Percentiles rank a stretch among this genome's conserved stretches.
phyloP scores from a whole-genome alignment of 2,797 vertebrate species.

The Enteromius anoplus region DNA sequence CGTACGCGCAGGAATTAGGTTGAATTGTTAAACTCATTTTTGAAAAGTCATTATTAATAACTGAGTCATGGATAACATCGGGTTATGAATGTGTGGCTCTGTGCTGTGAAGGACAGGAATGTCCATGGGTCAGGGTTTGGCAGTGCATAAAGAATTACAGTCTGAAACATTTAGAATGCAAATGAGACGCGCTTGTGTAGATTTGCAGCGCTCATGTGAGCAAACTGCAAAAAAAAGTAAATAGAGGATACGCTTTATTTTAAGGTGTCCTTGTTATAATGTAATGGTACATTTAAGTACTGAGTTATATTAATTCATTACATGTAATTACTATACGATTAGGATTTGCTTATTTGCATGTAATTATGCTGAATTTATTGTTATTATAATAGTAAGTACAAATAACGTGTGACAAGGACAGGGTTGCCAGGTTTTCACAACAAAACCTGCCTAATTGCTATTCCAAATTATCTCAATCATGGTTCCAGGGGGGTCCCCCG shows the following conservation, averaged over 20 bases:
- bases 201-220: neutral
- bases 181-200: neutral
- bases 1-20: neutral
- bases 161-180: conserved; percentile 17
- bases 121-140: conserved; percentile 16
- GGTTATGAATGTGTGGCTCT: conserved; percentile 17
- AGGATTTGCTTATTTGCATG: neutral
- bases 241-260: neutral
- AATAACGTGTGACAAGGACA: neutral
- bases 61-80: conserved; percentile 31
- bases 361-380: neutral
- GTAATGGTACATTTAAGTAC: neutral
- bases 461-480: neutral
- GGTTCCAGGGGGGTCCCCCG: no score
- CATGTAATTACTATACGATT: neutral
- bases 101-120: conserved; percentile 16
- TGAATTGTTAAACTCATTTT: conserved; percentile 30
- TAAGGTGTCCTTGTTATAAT: neutral
- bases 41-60: conserved; percentile 32
- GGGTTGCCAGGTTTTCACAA: neutral
- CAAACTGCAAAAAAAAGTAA: neutral
- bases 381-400: neutral
- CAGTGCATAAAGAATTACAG: neutral
- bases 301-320: neutral
- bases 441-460: neutral